Percentiles rank a stretch among this genome's conserved stretches.
Conservation (phyloP, 1,140 invertebrate species). For the Drosophila melanica region DNA sequence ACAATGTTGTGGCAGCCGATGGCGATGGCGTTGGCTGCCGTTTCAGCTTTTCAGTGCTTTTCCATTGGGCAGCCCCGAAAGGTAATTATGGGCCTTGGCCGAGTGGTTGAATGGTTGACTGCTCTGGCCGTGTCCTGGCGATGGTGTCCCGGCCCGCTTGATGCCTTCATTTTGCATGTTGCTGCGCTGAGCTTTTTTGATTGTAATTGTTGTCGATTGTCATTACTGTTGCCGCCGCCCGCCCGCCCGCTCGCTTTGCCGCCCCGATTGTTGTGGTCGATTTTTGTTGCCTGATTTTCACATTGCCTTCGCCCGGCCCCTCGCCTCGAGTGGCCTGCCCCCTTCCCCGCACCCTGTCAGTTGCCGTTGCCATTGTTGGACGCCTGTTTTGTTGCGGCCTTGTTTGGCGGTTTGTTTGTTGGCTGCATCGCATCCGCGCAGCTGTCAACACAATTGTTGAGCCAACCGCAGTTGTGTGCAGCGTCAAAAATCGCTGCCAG, state of each 20-base stretch:
- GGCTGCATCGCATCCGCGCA: constrained; percentile 69
- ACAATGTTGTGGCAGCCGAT: constrained; percentile 72
- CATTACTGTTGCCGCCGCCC: constrained; percentile 75
- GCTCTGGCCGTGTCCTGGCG: constrained; percentile 5
- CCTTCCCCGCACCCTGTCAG: no score
- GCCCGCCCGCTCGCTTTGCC: constrained; percentile 28
- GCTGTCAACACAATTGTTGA: constrained; percentile 75
- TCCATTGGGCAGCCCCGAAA: constrained; percentile 57
- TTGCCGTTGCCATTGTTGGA: constrained; percentile 58
- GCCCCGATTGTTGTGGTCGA: constrained; percentile 50
- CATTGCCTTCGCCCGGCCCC: neutral
- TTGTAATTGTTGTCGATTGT: constrained; percentile 82
- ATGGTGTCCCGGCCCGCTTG: neutral
- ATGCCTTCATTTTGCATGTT: constrained; percentile 63
- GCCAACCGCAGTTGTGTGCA: constrained; percentile 13
- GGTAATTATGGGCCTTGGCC: constrained; percentile 68
- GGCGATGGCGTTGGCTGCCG: no score
- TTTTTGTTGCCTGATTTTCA: constrained; percentile 71
- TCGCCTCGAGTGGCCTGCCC: neutral
- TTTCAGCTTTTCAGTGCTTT: constrained; percentile 29
- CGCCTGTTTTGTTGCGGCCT: constrained; percentile 72
- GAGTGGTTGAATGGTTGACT: constrained; percentile 27
- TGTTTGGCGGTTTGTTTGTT: constrained; percentile 79
- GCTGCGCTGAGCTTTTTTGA: constrained; percentile 70
- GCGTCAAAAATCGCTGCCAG: constrained; percentile 36